Evolutionary conservation across 2,888 invertebrate species (phyloP).

Genomic region (Drosophila nigritarsus): DNA sequence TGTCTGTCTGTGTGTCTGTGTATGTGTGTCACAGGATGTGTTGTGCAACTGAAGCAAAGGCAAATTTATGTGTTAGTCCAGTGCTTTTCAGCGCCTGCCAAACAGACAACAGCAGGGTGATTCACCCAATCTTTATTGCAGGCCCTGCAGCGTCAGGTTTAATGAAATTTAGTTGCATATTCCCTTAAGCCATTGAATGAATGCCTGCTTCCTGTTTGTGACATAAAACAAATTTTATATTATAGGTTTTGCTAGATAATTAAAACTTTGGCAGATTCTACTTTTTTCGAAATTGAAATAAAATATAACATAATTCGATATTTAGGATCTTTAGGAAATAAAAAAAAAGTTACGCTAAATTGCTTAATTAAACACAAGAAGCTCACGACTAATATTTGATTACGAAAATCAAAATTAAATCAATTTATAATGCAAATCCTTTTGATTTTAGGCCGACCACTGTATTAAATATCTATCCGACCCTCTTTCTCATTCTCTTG

Average conservation of each 20-base stretch:
- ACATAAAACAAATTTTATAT: conserved; percentile 66
- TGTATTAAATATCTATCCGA: not conserved
- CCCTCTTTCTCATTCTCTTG: conserved; percentile 10
- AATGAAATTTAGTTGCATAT: conserved; percentile 61
- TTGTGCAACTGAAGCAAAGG: conserved; percentile 75
- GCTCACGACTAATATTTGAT: not conserved
- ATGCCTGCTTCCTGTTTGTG: conserved; percentile 19
- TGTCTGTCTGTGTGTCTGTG: conserved; percentile 29
- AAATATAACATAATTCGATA: not conserved
- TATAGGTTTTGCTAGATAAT: conserved; percentile 6
- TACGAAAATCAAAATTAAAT: not conserved
- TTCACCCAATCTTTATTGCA: conserved; percentile 25
- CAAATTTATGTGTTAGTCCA: conserved; percentile 71
- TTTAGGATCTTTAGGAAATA: not conserved
- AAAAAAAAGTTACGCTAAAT: not conserved
- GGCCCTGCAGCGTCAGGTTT: conserved; percentile 68
- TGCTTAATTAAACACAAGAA: not conserved
- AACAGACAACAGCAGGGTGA: conserved; percentile 21
- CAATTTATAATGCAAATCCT: not conserved
- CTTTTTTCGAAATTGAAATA: not conserved
- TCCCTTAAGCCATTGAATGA: conserved; percentile 50
- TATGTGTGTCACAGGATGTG: conserved; percentile 63
- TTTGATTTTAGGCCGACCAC: not conserved
- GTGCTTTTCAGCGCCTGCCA: conserved; percentile 62
- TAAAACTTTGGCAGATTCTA: not conserved